Base-by-base conservation (phyloP, 2,113 vertebrate genomes). In the Channa maculata region DNA sequence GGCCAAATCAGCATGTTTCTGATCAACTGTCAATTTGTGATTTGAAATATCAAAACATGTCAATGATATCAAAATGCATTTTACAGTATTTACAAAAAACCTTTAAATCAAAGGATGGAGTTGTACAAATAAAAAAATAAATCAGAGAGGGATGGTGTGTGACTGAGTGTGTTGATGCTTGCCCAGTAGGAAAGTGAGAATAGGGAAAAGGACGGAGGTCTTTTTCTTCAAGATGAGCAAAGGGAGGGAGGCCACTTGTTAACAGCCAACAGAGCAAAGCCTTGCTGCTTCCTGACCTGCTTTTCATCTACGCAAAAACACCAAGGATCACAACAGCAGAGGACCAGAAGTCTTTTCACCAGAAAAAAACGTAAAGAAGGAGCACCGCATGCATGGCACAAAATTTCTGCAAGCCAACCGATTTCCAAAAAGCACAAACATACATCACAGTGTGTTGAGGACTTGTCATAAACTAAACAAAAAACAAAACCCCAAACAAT, bases 61-160 rank as follows among this genome's bases (percentile, higher is more conserved):
- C 92, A 93, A 94, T 95, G 94, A 95, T 95, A 95, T 95, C 94
- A 95, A 95, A 95, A 95, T 93, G 92, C 94, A 94, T 93, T 95
- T 86, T 95, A 95, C 94, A 95, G 89, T 95, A 95, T 95, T 95
- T 95, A 95, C 94, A 95, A 66, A 90, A 77, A 62, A 78, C 24
- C 24, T 59, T 55, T 59, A 9, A 88, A 71, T 65, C 49, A 73
- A 84, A 84, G 61, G 62, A 88, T 86, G 88, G 85, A 83, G 77
- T 87, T 82, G 82, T 88, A 89, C 71, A 80, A 85, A 89, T 82
- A 79, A 63, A 67, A 63, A 10, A 64, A 13, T 44, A 65, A 76
- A 86, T 77, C 14, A 78, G 58, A 79, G 64, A 72, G 61, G 46
- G 53, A 5, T 37, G 54, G 50, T 45, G 54, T 64, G 72, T 37